Base-by-base conservation (phyloP, 2,113 vertebrate genomes). In the Nicator chloris region DNA sequence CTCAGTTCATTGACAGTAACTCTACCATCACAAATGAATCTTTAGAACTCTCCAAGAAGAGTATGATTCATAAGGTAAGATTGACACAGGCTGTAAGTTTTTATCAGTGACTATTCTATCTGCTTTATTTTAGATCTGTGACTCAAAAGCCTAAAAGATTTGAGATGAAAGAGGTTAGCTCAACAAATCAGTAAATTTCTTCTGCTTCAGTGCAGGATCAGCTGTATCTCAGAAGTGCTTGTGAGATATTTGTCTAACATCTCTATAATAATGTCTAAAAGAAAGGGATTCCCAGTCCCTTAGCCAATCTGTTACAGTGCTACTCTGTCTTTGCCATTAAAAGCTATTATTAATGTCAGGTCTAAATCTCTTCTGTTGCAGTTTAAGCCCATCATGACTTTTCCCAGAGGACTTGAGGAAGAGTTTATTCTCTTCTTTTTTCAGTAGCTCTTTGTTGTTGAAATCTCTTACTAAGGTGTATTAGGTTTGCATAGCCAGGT, bases 91-190 rank as follows among this genome's bases (percentile, higher is more conserved):
- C 30, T 77, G 50, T 77, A 94, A 90, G 77, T 82, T 57, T 85
- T 85, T 69, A 81, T 80, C 66, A 80, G 33, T 73, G 75, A 73
- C 78, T 85, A 21, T 87, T 82, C 50, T 68, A 33, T 47, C 33
- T 80, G 24, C 75, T 88, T 95, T 66, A 45, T 53, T 92, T 94
- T 59, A 92, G 45, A 77, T 63, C 44, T 77, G 35, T 77, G 71
- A 82, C 47, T 85, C 56, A 94, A 90, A 95, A 77, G 23, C 45
- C 54, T 80, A 37, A 24, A 91, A 82, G 45, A 77, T 77, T 57
- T 82, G 35, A 82, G 63, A 94, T 80, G 40, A 90, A 91, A 94
- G 69, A 91, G 85, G 33, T 75, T 81, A 91, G 49, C 35, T 89
- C 65, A 89, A 53, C 24, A 85, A 91, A 61, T 72, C 63, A 92